These are phyloP conservation scores for Aphelenchoides besseyi DNA, from an alignment of 1,140 invertebrate species.

Conservation along the genomic window DNA sequence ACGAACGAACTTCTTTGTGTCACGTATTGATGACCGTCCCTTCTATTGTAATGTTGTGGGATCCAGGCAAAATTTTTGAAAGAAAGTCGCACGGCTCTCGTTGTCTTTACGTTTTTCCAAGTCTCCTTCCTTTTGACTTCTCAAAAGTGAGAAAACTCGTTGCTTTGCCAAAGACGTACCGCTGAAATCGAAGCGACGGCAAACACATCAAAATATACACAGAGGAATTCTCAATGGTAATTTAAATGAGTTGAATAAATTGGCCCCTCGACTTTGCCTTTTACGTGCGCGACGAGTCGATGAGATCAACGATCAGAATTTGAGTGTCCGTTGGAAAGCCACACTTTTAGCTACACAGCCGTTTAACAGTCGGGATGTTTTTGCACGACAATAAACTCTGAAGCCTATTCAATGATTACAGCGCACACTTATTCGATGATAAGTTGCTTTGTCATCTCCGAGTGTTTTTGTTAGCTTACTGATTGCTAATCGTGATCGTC, in stretches of 20 bases:
- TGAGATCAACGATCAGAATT: background rate
- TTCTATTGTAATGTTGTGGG: background rate
- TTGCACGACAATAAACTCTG: too few relatives aligned
- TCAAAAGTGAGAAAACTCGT: background rate
- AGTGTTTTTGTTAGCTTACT: too few relatives aligned
- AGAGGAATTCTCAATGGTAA: conserved; percentile 1
- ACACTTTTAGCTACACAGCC: background rate
- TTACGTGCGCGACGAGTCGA: too few relatives aligned
- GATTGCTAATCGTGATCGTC: too few relatives aligned
- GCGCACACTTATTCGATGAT: too few relatives aligned
- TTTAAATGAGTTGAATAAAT: conserved; percentile 13
- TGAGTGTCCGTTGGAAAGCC: background rate
- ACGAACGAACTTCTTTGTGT: too few relatives aligned
- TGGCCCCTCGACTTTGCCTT: background rate
- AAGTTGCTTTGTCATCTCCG: too few relatives aligned
- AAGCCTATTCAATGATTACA: background rate
- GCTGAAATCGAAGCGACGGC: background rate
- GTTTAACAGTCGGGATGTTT: too few relatives aligned
- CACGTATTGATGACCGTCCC: too few relatives aligned
- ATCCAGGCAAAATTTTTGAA: background rate
- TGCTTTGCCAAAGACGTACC: background rate
- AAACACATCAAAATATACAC: conserved; percentile 18
- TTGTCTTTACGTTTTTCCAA: conserved; percentile 12
- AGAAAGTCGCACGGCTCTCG: conserved; percentile 19
- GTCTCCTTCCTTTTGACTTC: background rate